Conservation (phyloP, 2,888 invertebrate genomes). For the Scotopteryx bipunctaria region DNA sequence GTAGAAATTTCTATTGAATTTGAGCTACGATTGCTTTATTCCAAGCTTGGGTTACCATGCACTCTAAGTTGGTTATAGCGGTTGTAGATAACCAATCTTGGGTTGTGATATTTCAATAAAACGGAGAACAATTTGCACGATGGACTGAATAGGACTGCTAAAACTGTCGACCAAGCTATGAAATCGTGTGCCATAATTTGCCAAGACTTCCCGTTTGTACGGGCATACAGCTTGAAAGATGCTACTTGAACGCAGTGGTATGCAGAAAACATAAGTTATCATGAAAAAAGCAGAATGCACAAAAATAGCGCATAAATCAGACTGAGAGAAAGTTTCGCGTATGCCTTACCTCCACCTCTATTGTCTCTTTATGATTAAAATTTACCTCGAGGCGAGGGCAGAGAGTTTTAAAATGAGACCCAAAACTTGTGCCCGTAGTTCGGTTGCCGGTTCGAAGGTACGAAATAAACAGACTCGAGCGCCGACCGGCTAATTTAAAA, state of each 20-base stretch:
- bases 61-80: too few species aligned
- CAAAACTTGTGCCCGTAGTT: slow-evolving; percentile 69
- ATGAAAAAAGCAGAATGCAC: slow-evolving; percentile 25
- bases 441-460: slow-evolving; percentile 62
- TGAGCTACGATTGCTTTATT: slow-evolving; percentile 25
- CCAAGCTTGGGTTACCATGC: too few species aligned
- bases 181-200: too few species aligned
- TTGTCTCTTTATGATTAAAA: slow-evolving; percentile 79
- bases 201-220: too few species aligned
- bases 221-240: too few species aligned
- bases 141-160: too few species aligned
- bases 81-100: too few species aligned
- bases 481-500: slow-evolving; percentile 73
- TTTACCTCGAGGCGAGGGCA: slow-evolving; percentile 56
- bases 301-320: slow-evolving; percentile 62
- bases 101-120: too few species aligned
- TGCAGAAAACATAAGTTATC: slow-evolving; percentile 31
- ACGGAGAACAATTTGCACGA: too few species aligned
- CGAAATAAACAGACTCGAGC: slow-evolving; percentile 67
- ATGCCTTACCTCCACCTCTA: slow-evolving; percentile 63
- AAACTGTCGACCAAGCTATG: too few species aligned
- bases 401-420: slow-evolving; percentile 72
- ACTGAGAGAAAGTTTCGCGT: slow-evolving; percentile 57
- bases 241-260: slow-evolving; percentile 26
- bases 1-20: not conserved